These are phyloP conservation scores for Aptenodytes patagonicus DNA, from an alignment of 2,113 vertebrate species.

Conservation along the genomic window DNA sequence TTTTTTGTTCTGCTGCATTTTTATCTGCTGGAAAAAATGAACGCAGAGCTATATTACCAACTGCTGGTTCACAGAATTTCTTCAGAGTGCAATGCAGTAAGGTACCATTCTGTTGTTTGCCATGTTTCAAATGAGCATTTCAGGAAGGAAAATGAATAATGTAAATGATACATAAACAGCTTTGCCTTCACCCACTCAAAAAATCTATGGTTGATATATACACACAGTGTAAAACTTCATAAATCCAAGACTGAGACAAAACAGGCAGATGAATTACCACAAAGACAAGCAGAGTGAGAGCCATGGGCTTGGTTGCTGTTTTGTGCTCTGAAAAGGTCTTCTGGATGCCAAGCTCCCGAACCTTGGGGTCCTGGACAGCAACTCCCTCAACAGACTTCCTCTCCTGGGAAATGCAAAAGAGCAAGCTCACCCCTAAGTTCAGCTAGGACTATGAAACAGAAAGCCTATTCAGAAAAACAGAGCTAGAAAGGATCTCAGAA, in stretches of 20 bases:
- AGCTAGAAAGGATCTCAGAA: not conserved
- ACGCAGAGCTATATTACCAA: not conserved
- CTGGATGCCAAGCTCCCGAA: fast-evolving
- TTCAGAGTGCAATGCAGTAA: not conserved
- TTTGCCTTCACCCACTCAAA: not conserved
- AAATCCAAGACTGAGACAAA: not conserved
- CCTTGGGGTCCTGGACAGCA: not conserved
- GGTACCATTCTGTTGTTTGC: not conserved
- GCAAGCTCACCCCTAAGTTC: not conserved
- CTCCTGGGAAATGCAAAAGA: not conserved
- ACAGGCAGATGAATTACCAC: not conserved
- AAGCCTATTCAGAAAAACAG: not conserved
- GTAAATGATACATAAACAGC: not conserved
- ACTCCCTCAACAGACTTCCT: not conserved
- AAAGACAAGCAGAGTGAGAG: not conserved
- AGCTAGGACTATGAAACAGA: not conserved
- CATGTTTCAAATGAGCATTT: not conserved
- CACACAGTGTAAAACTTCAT: not conserved
- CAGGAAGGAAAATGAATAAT: not conserved
- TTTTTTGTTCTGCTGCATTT: not conserved
- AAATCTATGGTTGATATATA: not conserved
- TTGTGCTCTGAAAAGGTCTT: not conserved
- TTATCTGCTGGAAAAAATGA: not conserved
- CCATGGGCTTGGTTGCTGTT: not conserved
- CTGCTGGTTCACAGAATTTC: not conserved